phyloP scores from a whole-genome alignment of 2,113 vertebrate genomes.

The Meles meles region DNA sequence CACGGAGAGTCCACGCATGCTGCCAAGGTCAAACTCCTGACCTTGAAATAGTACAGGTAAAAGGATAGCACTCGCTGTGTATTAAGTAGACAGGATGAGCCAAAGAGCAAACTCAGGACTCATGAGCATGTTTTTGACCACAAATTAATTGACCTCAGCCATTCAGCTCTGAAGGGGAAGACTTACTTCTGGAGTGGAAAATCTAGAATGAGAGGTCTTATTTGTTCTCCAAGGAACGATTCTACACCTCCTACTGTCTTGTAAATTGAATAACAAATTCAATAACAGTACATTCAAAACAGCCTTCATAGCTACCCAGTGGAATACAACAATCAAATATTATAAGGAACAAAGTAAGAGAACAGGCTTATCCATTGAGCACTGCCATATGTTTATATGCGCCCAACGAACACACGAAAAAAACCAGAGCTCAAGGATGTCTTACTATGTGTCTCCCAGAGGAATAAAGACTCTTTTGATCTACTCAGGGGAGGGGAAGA shows the following conservation, averaged over 20 bases:
- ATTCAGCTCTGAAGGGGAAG: background rate
- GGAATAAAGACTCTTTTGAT: background rate
- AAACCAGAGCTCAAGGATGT: background rate
- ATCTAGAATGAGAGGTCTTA: background rate
- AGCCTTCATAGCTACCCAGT: background rate
- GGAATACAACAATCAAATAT: background rate
- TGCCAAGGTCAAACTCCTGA: background rate
- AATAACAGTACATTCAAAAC: background rate
- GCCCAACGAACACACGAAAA: background rate
- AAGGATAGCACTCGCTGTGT: background rate
- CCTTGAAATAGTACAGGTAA: background rate
- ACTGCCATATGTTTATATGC: background rate
- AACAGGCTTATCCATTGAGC: background rate
- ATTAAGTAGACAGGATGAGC: background rate
- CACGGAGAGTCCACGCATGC: background rate
- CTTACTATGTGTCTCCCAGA: background rate
- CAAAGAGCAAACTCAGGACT: background rate
- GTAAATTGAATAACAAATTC: background rate
- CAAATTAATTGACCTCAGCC: background rate
- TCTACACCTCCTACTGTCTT: background rate
- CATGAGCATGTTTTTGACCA: background rate
- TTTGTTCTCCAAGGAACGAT: background rate
- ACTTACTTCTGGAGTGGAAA: background rate
- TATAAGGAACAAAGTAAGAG: background rate
- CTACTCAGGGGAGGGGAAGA: background rate